A percentile compares a stretch with the other conserved stretches of the same genome.
Conservation (phyloP, 2,888 invertebrate species). For the Amiota communis region DNA sequence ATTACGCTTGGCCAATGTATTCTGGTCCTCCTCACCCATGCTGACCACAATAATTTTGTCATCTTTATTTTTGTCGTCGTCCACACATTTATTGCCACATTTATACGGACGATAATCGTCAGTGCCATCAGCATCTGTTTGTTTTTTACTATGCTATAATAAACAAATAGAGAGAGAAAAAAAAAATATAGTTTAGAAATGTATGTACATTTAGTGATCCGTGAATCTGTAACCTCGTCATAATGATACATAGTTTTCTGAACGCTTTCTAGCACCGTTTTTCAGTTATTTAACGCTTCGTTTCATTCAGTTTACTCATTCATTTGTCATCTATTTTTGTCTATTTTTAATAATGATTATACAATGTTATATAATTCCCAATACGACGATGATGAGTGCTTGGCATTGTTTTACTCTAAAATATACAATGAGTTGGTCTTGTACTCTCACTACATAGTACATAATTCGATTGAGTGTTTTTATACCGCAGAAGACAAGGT, state of each 20-base stretch:
- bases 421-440: neutral
- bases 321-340: neutral
- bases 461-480: too few species aligned
- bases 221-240: neutral
- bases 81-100: constrained; percentile 10
- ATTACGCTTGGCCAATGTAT: constrained; percentile 55
- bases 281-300: neutral
- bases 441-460: too few species aligned
- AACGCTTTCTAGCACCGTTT: neutral
- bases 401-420: neutral
- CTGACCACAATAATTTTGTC: constrained; percentile 50
- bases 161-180: constrained; percentile 31
- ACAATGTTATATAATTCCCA: too few species aligned
- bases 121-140: constrained; percentile 15
- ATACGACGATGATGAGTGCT: too few species aligned
- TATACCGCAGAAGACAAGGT: too few species aligned
- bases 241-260: too few species aligned
- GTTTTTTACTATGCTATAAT: constrained; percentile 72
- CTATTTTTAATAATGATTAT: too few species aligned
- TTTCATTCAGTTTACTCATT: neutral
- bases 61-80: constrained; percentile 33
- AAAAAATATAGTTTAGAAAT: constrained; percentile 5
- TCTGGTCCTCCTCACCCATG: constrained; percentile 51
- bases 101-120: neutral
- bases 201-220: constrained; percentile 1